Evolutionary conservation across 1,140 invertebrate genomes (phyloP), one percentile per base, ranked within the genome.

Genomic region (Dryas iulia): DNA sequence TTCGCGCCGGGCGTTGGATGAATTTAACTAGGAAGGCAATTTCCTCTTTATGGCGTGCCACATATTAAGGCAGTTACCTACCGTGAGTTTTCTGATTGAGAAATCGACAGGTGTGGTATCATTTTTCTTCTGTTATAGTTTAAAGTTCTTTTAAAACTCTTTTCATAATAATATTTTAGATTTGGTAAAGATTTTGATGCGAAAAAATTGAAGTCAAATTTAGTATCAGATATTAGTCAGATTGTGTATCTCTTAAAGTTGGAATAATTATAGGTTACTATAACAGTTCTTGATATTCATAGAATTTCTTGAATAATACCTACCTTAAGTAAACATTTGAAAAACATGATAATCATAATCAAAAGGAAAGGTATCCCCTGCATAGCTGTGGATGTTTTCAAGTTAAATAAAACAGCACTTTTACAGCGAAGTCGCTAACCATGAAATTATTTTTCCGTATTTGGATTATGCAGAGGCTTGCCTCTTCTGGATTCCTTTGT

Each of bases 1-100:
- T 63, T 61, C 63, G 71, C 59, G 28, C 59, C 63, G 64, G 52
- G 67, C 69, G 65, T 31, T 62, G 67, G 74, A 85, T 86, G 84
- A 84, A 90, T 87, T 90, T 83, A 89, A 87, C 82, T 86, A 85
- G 81, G 80, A 82, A 84, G 84, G 82, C 86, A 89, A 89, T 88
- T 87, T 89, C 75, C 84, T 76, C 78, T 90, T 89, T 89, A 90
- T 82, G 82, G 74, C 80, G 75, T 77, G 85, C 82, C 63, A 72
- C 75, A 74, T 84, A 79, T 85, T 82, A 83, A 47, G 73, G 65
- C 69, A 58, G 68, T 59, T 73, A 70, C 39, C 62, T 61, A 25
- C 79, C 71, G 79, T 76, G 74, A 59, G 57, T 79, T 79, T 68
- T 59, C 24, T 59, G 39, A 70, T 65, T 60, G 58, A 57, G 66